Conservation (phyloP, 2,113 vertebrate genomes). For the Pterocles orientalis region DNA sequence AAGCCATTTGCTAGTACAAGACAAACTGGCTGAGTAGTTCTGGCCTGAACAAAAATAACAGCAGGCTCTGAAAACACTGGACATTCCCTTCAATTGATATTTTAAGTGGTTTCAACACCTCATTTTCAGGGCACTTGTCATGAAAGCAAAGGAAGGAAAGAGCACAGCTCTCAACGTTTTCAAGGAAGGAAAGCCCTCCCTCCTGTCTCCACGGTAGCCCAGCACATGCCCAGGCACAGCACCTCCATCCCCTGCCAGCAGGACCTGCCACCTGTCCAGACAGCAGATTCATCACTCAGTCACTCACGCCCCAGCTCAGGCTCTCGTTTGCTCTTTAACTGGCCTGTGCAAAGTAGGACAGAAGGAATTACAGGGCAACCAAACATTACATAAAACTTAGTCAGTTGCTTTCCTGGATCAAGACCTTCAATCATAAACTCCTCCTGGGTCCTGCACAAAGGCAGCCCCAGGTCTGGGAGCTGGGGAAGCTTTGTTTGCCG, state of each 20-base stretch:
- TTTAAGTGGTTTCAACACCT: neutral
- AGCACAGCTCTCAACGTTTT: neutral
- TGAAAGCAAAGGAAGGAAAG: neutral
- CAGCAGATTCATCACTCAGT: neutral
- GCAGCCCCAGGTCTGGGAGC: neutral
- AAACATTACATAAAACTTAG: neutral
- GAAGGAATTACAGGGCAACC: neutral
- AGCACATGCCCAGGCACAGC: neutral
- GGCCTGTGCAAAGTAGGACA: neutral
- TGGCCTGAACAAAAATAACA: neutral
- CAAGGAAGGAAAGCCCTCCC: neutral
- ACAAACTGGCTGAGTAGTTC: neutral
- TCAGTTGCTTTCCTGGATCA: neutral
- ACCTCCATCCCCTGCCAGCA: neutral
- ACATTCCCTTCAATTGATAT: neutral
- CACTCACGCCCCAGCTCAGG: neutral
- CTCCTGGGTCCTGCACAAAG: accelerated
- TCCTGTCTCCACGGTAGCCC: neutral
- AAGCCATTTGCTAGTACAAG: constrained; percentile 5
- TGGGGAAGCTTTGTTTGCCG: neutral
- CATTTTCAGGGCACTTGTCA: neutral
- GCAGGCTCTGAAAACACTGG: neutral
- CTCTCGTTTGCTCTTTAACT: neutral
- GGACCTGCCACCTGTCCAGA: neutral
- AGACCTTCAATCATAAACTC: neutral